phyloP scores from a whole-genome alignment of 2,797 vertebrate species.

The Sylvia borin region DNA sequence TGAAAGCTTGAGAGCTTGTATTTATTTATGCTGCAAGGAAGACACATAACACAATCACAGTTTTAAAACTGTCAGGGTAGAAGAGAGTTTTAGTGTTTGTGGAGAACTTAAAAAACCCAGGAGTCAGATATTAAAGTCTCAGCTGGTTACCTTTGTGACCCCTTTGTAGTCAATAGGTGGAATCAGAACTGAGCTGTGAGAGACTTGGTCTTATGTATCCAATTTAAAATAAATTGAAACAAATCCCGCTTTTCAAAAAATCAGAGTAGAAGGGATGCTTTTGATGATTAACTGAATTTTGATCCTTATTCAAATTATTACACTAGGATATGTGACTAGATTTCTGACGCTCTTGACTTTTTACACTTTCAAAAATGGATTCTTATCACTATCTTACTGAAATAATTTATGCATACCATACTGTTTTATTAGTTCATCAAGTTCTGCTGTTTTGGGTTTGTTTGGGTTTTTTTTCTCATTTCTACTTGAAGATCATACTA shows the following conservation, averaged over 20 bases:
- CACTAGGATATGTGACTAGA: neutral
- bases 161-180: neutral
- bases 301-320: neutral
- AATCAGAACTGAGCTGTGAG: neutral
- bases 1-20: neutral
- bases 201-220: neutral
- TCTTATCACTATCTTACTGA: neutral
- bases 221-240: neutral
- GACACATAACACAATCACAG: neutral
- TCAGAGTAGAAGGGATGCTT: neutral
- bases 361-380: neutral
- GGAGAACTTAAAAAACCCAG: neutral
- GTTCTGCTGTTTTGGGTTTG: neutral
- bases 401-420: neutral
- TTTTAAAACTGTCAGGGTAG: neutral
- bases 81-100: neutral
- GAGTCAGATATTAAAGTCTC: neutral
- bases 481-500: neutral
- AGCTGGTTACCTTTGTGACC: neutral
- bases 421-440: neutral
- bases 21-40: neutral
- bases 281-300: neutral
- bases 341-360: neutral
- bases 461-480: neutral
- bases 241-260: neutral